Percentiles rank a stretch among this genome's conserved stretches.
These are phyloP conservation scores for Ictalurus furcatus DNA, from an alignment of 2,113 vertebrate species.

Conservation along the genomic window DNA sequence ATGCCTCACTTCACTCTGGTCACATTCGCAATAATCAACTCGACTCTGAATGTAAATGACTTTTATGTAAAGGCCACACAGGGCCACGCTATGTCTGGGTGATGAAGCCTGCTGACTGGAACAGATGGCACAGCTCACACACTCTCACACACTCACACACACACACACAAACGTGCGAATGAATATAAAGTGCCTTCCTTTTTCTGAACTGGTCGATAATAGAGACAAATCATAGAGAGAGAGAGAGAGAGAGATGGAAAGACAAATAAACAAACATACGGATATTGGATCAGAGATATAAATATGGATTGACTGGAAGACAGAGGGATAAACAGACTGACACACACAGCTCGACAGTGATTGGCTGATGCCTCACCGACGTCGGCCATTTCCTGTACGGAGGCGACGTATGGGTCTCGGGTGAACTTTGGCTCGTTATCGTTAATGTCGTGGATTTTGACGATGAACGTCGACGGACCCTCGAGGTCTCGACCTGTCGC, in stretches of 20 bases:
- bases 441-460: conserved; percentile 92
- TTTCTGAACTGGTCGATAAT: not conserved
- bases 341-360: not conserved
- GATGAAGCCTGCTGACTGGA: conserved; percentile 19
- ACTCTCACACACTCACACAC: not conserved
- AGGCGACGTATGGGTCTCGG: conserved; percentile 84
- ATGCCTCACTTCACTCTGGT: not conserved
- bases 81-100: conserved; percentile 7
- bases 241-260: not conserved
- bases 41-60: not conserved
- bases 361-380: conserved; percentile 76
- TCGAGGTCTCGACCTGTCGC: conserved; percentile 88
- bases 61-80: conserved; percentile 16
- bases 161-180: not conserved
- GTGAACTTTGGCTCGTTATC: conserved; percentile 81
- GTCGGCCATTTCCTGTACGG: conserved; percentile 92
- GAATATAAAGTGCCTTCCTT: not conserved
- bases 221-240: not conserved
- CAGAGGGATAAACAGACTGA: not conserved
- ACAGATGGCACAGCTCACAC: conserved; percentile 17
- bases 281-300: not conserved
- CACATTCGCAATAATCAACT: not conserved
- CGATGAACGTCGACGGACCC: conserved; percentile 93
- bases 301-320: not conserved
- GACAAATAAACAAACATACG: not conserved